Base-by-base conservation (phyloP, 2,888 invertebrate genomes). In the Plusia festucae region DNA sequence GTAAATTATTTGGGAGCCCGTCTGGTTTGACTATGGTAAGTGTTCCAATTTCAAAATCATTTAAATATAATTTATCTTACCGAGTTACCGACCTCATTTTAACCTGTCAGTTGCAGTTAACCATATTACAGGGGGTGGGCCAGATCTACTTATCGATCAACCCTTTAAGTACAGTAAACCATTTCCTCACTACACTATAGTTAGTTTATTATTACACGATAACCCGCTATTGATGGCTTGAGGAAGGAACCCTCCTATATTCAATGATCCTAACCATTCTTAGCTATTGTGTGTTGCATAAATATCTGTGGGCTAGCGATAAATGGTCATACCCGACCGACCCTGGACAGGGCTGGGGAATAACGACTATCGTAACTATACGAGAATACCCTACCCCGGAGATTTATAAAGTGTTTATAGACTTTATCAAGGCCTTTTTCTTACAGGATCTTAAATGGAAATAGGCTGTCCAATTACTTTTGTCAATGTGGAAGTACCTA, bases 281-380 rank as follows among this genome's bases (percentile, higher is more conserved):
- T 61, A 51, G 60, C 59, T 65, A 66, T 59, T 49, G 60, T 30
- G 49, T 60, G 24, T 60, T 73, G 76, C 76, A 65, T 73, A 70
- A 73, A 70, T 73, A 66, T 71, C 67, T 62, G 77, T 51, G 58
- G 59, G 46, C 53, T 53, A 76, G 66, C 58, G 67, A 76, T 72
- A 76, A 72, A 72, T 67, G 67, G 67, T 20, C 62, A 53, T 62
- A 72, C 67, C 65, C 67, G 40, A 40, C 40, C 18, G 40, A 40
- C 40, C 18, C 46, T 60, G 46, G 20, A 11, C 51, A 71, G 53
- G 49, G 34, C 44, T 72, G 59, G 16, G 55, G 53, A 71, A 56
- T 66, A 76, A 76, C 73, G 72, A 66, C 55, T 76, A 67, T 76
- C 67, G 53, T 34, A 51, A 66, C 72, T 73, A 76, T 73, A 73